phyloP scores from a whole-genome alignment of 1,140 invertebrate species.

The Drusus annulatus region DNA sequence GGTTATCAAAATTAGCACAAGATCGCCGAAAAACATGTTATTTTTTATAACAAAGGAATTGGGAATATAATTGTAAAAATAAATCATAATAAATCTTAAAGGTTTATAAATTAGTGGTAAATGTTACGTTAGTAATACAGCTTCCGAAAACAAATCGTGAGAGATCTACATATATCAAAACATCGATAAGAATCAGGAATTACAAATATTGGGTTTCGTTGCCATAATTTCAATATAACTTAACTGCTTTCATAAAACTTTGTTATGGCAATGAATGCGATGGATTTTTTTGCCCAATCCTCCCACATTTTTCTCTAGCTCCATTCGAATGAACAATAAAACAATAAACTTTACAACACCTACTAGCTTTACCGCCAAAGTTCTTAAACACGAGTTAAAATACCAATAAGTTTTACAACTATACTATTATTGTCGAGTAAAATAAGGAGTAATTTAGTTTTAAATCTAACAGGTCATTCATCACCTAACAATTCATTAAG shows the following conservation, averaged over 20 bases:
- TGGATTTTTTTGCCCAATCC: constrained; percentile 1
- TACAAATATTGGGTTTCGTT: no score
- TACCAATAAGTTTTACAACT: neutral
- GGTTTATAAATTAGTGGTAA: no score
- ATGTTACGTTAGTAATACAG: no score
- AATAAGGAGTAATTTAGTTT: neutral
- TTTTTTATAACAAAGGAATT: no score
- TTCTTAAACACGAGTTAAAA: neutral
- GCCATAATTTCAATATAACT: no score
- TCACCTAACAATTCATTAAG: neutral
- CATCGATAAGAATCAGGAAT: no score
- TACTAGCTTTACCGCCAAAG: neutral
- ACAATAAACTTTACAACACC: constrained; percentile 23
- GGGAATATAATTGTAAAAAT: no score
- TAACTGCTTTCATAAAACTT: constrained; percentile 4
- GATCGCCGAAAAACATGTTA: no score
- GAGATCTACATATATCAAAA: no score
- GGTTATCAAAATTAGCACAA: no score
- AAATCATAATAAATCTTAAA: no score
- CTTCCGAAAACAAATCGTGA: no score
- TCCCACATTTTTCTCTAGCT: neutral
- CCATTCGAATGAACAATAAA: constrained; percentile 5
- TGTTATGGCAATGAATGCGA: neutral
- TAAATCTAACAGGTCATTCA: neutral
- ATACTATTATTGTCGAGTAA: neutral